Percentiles rank a stretch among this genome's conserved stretches.
Evolutionary conservation across 2,888 invertebrate genomes (phyloP).

Genomic region (Brenthis daphne): DNA sequence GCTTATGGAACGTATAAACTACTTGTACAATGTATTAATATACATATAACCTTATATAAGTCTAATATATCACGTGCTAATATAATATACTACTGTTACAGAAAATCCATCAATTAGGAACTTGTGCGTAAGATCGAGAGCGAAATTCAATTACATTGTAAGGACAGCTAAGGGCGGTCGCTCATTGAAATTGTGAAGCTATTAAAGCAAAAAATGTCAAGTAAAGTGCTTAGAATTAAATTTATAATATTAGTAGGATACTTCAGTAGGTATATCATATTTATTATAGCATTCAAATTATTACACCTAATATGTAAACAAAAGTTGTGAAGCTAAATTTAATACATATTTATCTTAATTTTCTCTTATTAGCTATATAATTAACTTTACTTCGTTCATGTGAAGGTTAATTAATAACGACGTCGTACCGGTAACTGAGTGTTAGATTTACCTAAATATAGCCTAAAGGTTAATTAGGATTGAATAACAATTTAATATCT

Average conservation of each 20-base stretch:
- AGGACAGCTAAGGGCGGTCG: slow-evolving; percentile 12
- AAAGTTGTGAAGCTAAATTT: slow-evolving; percentile 10
- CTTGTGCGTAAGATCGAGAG: slow-evolving; percentile 23
- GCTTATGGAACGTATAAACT: too few relatives aligned
- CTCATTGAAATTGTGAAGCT: slow-evolving; percentile 9
- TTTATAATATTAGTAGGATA: too few relatives aligned
- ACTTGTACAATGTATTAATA: not conserved
- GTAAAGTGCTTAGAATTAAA: not conserved
- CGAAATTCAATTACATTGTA: slow-evolving; percentile 21
- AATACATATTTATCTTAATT: slow-evolving; percentile 33
- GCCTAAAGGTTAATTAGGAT: slow-evolving; percentile 6
- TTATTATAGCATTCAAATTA: slow-evolving; percentile 7
- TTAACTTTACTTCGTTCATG: slow-evolving; percentile 29
- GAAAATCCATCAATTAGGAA: slow-evolving; percentile 22
- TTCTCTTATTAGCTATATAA: slow-evolving; percentile 32
- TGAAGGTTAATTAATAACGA: slow-evolving; percentile 30
- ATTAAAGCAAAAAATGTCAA: slow-evolving; percentile 6
- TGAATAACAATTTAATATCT: not conserved
- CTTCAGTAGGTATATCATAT: not conserved
- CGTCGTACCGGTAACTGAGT: slow-evolving; percentile 17
- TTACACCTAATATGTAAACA: slow-evolving; percentile 9
- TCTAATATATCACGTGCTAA: slow-evolving; percentile 15
- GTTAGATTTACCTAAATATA: slow-evolving; percentile 15
- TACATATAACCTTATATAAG: not conserved
- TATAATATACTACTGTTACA: slow-evolving; percentile 12